These are phyloP conservation scores for Epizoanthus rinbou DNA, from an alignment of 92 coral and sea anemone species.

Conservation along the genomic window DNA sequence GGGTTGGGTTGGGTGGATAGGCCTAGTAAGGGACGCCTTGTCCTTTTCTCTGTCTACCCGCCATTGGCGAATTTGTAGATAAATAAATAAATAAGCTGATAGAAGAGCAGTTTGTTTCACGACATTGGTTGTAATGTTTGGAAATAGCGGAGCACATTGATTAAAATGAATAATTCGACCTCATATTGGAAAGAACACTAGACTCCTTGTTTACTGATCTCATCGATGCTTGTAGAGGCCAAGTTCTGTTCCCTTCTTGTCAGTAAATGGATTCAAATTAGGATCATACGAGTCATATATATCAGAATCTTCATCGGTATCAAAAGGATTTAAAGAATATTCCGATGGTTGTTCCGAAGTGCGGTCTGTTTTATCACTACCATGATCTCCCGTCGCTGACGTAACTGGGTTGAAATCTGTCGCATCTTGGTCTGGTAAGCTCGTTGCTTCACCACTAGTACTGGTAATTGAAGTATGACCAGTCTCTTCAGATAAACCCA, in stretches of 20 bases:
- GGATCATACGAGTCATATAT: conserved; percentile 5
- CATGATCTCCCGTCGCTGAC: background rate
- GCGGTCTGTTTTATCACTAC: background rate
- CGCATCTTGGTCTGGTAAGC: background rate
- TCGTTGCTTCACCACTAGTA: background rate
- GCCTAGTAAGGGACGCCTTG: too few species aligned
- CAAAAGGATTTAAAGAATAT: background rate
- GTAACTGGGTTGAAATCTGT: background rate
- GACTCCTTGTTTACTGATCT: background rate
- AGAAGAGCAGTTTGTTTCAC: too few species aligned
- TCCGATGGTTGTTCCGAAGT: background rate
- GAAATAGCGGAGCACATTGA: too few species aligned
- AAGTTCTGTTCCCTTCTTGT: background rate
- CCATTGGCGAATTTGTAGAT: too few species aligned
- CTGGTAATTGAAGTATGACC: background rate
- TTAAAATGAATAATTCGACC: too few species aligned
- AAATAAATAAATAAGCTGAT: too few species aligned
- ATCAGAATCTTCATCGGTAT: background rate
- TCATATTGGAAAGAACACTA: too few species aligned
- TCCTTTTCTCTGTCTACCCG: too few species aligned
- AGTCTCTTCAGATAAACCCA: background rate
- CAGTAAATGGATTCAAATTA: background rate
- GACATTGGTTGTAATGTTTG: too few species aligned
- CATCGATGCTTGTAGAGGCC: background rate
- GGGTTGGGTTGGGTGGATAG: too few species aligned